Conservation (phyloP, 2,797 vertebrate genomes). For the Oophaga sylvatica region DNA sequence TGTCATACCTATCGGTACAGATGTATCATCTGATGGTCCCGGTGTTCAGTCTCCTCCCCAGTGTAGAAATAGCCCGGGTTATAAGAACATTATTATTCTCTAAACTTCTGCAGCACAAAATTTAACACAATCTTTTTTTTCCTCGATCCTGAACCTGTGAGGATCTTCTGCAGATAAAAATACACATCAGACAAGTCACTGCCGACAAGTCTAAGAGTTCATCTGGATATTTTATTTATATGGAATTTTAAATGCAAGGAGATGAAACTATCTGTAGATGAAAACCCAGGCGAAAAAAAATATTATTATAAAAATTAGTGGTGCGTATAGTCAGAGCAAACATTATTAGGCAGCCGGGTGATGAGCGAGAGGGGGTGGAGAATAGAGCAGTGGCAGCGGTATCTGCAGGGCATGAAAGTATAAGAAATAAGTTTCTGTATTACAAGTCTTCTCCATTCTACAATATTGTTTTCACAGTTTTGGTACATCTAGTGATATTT, state of each 20-base stretch:
- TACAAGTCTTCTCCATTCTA: neutral
- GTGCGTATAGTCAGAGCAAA: neutral
- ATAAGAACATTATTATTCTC: slow-evolving; percentile 25
- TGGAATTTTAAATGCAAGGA: neutral
- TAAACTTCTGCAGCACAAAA: neutral
- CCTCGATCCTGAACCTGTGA: slow-evolving; percentile 32
- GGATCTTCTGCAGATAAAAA: slow-evolving; percentile 30
- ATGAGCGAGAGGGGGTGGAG: neutral
- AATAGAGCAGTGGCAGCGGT: neutral
- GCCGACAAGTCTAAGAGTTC: slow-evolving; percentile 10
- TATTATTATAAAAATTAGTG: slow-evolving; percentile 22
- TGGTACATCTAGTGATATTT: neutral
- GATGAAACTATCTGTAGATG: neutral
- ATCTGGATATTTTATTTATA: slow-evolving; percentile 36
- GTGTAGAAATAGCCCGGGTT: neutral
- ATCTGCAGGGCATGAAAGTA: slow-evolving; percentile 8
- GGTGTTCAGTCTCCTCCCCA: neutral
- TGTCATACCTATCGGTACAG: neutral
- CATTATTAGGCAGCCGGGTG: neutral
- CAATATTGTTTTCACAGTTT: neutral
- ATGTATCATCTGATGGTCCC: neutral
- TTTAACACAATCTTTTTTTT: slow-evolving; percentile 16
- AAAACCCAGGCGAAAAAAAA: neutral
- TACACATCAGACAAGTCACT: slow-evolving; percentile 23
- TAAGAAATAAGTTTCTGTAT: neutral